Percentiles rank a stretch among this genome's conserved stretches.
These are phyloP conservation scores for Cylas formicarius DNA, from an alignment of 1,140 invertebrate genomes.

Conservation along the genomic window DNA sequence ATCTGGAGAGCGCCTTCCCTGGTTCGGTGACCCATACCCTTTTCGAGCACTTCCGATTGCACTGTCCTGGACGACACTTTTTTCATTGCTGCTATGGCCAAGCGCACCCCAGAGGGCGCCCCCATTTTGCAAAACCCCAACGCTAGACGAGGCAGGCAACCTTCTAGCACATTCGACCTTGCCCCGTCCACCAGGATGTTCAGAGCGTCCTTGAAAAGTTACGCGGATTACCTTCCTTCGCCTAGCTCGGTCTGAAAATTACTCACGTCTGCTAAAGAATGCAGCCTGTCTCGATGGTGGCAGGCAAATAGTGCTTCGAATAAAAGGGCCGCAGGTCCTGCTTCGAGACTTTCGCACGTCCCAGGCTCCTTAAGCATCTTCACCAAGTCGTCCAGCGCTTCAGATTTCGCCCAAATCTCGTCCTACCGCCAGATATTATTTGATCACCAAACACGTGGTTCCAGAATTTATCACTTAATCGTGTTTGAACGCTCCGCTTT, in stretches of 20 bases:
- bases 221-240: no score
- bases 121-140: slow-evolving; percentile 54
- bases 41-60: slow-evolving; percentile 21
- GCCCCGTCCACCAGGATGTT: slow-evolving; percentile 22
- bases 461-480: no score
- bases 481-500: no score
- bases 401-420: slow-evolving; percentile 51
- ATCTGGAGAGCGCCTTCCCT: slow-evolving; percentile 58
- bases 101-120: slow-evolving; percentile 48
- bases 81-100: slow-evolving; percentile 59
- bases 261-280: slow-evolving; percentile 23
- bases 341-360: slow-evolving; percentile 48
- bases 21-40: slow-evolving; percentile 22
- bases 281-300: slow-evolving; percentile 38
- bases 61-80: slow-evolving; percentile 55
- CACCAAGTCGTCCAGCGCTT: slow-evolving; percentile 51
- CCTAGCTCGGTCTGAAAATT: neutral
- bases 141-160: slow-evolving; percentile 45
- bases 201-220: slow-evolving; percentile 22
- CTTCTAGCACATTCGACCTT: slow-evolving; percentile 41
- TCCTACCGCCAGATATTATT: no score
- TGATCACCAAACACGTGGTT: no score
- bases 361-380: slow-evolving; percentile 46
- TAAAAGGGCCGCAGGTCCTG: slow-evolving; percentile 54
- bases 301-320: slow-evolving; percentile 49